Conservation (phyloP, 2,113 vertebrate genomes). For the Corapipo altera region DNA sequence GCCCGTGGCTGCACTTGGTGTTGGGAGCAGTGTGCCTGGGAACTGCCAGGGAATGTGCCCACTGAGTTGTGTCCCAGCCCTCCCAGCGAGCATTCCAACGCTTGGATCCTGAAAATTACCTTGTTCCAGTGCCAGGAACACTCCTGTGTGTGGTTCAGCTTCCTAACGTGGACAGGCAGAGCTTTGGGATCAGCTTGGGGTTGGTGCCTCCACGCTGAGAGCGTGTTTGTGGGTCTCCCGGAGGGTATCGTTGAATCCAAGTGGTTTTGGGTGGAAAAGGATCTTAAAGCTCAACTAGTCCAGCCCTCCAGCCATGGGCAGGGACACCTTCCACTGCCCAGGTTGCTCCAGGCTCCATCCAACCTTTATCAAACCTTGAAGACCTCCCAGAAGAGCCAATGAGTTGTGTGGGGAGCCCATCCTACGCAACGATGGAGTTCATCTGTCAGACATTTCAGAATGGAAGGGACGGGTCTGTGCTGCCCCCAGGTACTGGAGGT, state of each 20-base stretch:
- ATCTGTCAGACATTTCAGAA: fast-evolving
- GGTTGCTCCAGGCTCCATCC: not conserved
- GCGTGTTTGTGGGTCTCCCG: not conserved
- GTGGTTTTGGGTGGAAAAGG: not conserved
- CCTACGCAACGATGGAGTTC: fast-evolving
- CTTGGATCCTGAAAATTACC: not conserved
- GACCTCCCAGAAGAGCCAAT: not conserved
- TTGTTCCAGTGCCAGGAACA: not conserved
- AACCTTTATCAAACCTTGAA: not conserved
- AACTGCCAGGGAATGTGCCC: not conserved
- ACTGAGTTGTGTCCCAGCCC: not conserved
- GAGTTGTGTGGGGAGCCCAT: not conserved
- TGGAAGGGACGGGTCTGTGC: not conserved
- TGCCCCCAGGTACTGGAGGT: not conserved
- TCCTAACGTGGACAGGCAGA: not conserved
- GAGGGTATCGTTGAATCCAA: not conserved
- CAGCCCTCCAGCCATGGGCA: not conserved
- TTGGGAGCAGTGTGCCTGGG: not conserved
- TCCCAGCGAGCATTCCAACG: not conserved
- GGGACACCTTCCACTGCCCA: not conserved
- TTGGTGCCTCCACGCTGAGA: not conserved
- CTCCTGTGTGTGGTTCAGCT: not conserved
- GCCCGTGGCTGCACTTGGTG: not conserved
- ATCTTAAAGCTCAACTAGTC: not conserved
- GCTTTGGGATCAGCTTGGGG: not conserved